These are phyloP conservation scores for Entelurus aequoreus DNA, from an alignment of 2,113 vertebrate genomes.

Conservation along the genomic window DNA sequence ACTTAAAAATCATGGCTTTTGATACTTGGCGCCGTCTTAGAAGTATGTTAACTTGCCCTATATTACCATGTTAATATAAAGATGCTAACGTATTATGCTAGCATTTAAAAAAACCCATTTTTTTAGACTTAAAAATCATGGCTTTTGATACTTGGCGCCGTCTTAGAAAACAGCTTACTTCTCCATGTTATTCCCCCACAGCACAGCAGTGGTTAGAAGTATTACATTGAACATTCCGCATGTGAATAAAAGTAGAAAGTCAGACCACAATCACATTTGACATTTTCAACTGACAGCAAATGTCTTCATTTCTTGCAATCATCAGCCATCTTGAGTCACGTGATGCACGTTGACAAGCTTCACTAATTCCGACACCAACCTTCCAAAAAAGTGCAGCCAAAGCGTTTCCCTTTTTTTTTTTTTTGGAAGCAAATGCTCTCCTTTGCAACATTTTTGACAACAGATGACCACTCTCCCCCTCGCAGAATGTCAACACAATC, in stretches of 20 bases:
- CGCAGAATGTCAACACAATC: conserved; percentile 58
- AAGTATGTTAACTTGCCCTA: too few relatives aligned
- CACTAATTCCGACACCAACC: conserved; percentile 47
- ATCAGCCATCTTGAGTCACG: conserved; percentile 39
- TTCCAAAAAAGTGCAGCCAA: conserved; percentile 26
- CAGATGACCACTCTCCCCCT: conserved; percentile 51
- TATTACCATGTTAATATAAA: too few relatives aligned
- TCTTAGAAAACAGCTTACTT: too few relatives aligned
- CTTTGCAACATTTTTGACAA: conserved; percentile 46
- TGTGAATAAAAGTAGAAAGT: neutral
- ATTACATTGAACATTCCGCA: neutral
- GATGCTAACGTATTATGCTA: too few relatives aligned
- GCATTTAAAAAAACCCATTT: too few relatives aligned
- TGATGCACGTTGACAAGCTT: conserved; percentile 52
- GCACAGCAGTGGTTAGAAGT: neutral
- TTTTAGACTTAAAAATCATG: too few relatives aligned
- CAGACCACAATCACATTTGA: too few relatives aligned
- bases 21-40: too few relatives aligned
- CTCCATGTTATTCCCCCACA: too few relatives aligned
- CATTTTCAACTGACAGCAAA: too few relatives aligned
- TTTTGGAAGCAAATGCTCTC: conserved; percentile 21
- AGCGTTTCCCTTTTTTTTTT: conserved; percentile 16
- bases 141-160: too few relatives aligned
- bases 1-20: too few relatives aligned
- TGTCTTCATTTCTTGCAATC: neutral